Percentiles rank a stretch among this genome's conserved stretches.
Conservation (phyloP, 2,113 vertebrate species). For the Todiramphus chloris region DNA sequence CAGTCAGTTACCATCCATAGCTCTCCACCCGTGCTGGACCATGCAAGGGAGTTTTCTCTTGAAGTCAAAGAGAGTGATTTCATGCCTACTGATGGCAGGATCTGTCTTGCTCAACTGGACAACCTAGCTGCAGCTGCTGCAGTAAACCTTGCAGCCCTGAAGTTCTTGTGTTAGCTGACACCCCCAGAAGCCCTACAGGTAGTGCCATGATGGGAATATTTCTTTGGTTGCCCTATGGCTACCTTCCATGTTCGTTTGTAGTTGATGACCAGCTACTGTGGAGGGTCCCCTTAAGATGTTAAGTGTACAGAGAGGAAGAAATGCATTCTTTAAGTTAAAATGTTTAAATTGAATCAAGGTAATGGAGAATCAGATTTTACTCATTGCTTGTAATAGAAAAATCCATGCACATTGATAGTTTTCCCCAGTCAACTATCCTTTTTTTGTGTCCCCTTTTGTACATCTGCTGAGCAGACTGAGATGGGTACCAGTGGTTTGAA, state of each 20-base stretch:
- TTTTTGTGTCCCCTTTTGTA: not conserved
- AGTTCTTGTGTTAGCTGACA: not conserved
- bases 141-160: not conserved
- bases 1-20: not conserved
- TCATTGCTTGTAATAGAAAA: not conserved
- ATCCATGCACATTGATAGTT: not conserved
- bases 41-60: not conserved
- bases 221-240: not conserved
- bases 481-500: not conserved
- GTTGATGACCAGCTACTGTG: not conserved
- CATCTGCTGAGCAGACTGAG: not conserved
- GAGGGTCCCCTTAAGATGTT: not conserved
- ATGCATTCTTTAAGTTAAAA: not conserved
- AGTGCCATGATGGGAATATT: not conserved
- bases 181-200: rapidly evolving
- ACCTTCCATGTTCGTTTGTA: not conserved
- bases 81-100: not conserved
- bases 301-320: not conserved
- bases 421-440: not conserved
- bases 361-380: not conserved
- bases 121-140: not conserved
- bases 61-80: not conserved
- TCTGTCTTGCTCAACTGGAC: not conserved
- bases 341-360: not conserved
- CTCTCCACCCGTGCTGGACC: not conserved